Conservation (phyloP, 2,797 vertebrate species). For the Carcharodon carcharias region DNA sequence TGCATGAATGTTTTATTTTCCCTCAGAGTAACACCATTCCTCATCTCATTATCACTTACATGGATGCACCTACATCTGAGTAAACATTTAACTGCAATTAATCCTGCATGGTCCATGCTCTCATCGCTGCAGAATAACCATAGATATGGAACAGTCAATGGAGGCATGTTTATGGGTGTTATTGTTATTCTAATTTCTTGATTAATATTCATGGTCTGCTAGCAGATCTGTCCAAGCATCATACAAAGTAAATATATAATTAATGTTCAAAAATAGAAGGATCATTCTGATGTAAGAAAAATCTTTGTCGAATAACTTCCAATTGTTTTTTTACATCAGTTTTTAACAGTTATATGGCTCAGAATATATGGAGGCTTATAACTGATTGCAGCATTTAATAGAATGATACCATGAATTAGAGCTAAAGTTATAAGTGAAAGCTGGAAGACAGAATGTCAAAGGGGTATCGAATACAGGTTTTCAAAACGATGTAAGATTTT, state of each 20-base stretch:
- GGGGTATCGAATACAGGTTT: background rate
- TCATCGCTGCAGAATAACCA: background rate
- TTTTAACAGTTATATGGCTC: background rate
- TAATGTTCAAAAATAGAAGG: background rate
- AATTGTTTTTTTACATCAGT: background rate
- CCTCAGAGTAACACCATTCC: background rate
- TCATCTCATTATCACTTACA: background rate
- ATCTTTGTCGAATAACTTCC: background rate
- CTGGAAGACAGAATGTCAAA: background rate
- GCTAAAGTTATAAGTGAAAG: background rate
- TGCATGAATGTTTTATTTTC: background rate
- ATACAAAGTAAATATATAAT: background rate
- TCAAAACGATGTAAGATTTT: background rate
- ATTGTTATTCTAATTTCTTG: constrained; percentile 10
- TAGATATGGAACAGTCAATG: background rate
- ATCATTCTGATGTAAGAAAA: background rate
- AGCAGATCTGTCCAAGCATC: background rate
- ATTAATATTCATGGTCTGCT: background rate
- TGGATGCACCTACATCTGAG: background rate
- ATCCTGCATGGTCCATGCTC: background rate
- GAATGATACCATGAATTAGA: background rate
- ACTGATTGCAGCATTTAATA: background rate
- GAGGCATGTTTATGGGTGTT: background rate
- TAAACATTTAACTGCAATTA: background rate
- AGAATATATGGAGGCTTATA: background rate